Evolutionary conservation across 2,888 invertebrate genomes (phyloP).

Genomic region (Craniophora ligustri): DNA sequence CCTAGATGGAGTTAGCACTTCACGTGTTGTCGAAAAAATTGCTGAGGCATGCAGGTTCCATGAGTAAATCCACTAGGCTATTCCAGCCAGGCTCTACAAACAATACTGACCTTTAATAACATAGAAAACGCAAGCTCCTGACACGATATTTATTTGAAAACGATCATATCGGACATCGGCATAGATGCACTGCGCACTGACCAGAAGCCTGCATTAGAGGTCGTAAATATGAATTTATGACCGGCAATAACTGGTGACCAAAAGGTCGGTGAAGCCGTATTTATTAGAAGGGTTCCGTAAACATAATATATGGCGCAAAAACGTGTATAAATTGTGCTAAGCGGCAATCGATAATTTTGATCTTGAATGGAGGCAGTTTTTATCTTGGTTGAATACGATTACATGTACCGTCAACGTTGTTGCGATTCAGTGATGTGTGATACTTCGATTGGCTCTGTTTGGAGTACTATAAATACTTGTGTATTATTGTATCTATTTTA

Average conservation of each 20-base stretch:
- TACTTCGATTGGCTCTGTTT: too few species aligned
- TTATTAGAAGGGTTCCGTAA: conserved; percentile 49
- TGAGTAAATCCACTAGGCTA: too few species aligned
- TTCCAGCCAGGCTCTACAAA: too few species aligned
- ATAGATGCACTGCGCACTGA: conserved; percentile 68
- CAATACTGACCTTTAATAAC: conserved; percentile 14
- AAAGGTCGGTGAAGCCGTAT: conserved; percentile 43
- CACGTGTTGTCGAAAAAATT: too few species aligned
- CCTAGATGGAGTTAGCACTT: too few species aligned
- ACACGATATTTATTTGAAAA: conserved; percentile 59
- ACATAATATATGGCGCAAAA: conserved; percentile 34
- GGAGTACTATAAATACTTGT: too few species aligned
- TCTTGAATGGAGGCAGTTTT: conserved; percentile 8
- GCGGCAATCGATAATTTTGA: conserved; percentile 11
- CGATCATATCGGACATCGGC: conserved; percentile 58
- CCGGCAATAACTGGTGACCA: conserved; percentile 68
- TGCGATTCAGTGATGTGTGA: too few species aligned
- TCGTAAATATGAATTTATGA: conserved; percentile 82
- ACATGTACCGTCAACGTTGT: not conserved
- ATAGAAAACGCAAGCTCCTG: conserved; percentile 40
- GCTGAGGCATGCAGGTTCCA: too few species aligned
- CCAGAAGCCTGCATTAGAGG: conserved; percentile 74
- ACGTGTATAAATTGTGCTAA: conserved; percentile 28
- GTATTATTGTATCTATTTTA: too few species aligned
- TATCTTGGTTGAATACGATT: conserved; percentile 17